Base-by-base conservation (phyloP, 2,797 vertebrate genomes). In the Todus mexicanus region DNA sequence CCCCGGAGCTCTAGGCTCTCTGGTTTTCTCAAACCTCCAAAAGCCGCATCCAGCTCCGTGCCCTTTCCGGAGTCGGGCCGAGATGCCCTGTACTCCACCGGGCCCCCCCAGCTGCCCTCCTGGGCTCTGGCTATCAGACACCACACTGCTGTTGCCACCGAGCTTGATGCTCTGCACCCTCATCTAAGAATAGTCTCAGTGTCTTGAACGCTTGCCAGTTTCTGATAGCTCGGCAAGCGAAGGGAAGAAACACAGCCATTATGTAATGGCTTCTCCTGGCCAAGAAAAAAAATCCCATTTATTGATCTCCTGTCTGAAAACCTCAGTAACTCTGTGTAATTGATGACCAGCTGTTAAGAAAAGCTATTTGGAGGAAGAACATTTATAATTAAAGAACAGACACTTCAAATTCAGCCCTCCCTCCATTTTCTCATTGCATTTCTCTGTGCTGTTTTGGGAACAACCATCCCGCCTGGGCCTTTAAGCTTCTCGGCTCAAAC, bases 341-440 rank as follows among this genome's bases (percentile, higher is more conserved):
- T 95, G 93, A 96, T 96, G 95, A 81, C 91, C 93, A 95, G 91
- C 94, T 95, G 93, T 92, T 96, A 93, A 78, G 91, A 89, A 95
- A 96, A 95, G 93, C 94, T 96, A 93, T 91, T 95, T 93, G 94
- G 89, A 94, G 87, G 93, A 94, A 95, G 94, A 93, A 61, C 87
- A 95, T 96, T 91, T 96, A 95, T 95, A 95, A 96, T 96, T 96
- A 95, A 96, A 92, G 92, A 93, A 65, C 66, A 95, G 91, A 87
- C 87, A 79, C 76, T 95, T 95, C 84, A 93, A 80, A 94, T 83
- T 83, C 89, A 73, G 12, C 93, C 90, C 68, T 69, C 47, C 82
- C 72, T 94, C 91, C 93, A 73, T 89, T 94, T 93, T 94, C 87
- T 94, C 75, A n/a, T 26, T 45, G 87, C 22, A 4, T 89, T 84